These are phyloP conservation scores for Diprion similis DNA, from an alignment of 1,140 invertebrate species.

Conservation along the genomic window DNA sequence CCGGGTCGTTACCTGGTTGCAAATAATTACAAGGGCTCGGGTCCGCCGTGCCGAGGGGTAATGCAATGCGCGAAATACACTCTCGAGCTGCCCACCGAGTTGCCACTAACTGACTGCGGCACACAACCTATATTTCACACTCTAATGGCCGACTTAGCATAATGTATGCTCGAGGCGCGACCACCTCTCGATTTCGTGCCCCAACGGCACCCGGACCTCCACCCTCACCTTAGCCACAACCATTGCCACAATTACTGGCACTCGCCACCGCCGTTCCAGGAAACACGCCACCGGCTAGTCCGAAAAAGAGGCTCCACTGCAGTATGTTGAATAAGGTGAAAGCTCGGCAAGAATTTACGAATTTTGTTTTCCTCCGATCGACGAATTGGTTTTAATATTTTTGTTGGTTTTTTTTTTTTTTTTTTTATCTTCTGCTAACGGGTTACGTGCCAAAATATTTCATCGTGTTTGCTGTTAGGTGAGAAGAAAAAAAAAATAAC, in stretches of 20 bases:
- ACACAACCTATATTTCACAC: slow-evolving; percentile 51
- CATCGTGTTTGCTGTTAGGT: too few relatives aligned
- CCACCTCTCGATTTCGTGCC: slow-evolving; percentile 15
- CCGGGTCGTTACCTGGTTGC: background rate
- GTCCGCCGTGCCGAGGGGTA: background rate
- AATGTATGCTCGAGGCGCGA: slow-evolving; percentile 45
- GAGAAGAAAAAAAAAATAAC: too few relatives aligned
- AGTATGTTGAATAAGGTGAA: too few relatives aligned
- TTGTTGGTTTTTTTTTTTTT: too few relatives aligned
- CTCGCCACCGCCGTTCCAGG: too few relatives aligned
- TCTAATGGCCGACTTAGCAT: slow-evolving; percentile 51
- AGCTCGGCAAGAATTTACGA: too few relatives aligned
- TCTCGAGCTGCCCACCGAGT: background rate
- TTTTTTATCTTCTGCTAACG: too few relatives aligned
- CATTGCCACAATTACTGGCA: background rate
- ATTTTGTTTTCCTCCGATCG: too few relatives aligned
- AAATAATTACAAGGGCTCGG: background rate
- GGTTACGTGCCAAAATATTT: too few relatives aligned
- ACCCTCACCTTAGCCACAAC: background rate
- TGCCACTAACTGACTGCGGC: slow-evolving; percentile 45
- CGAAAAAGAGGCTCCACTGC: too few relatives aligned
- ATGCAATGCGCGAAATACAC: background rate
- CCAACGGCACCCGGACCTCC: background rate
- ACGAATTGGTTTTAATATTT: too few relatives aligned
- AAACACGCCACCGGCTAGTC: background rate